phyloP scores from a whole-genome alignment of 30 jellyfish, hydroid and myxozoan species.

The Hydra vulgaris region DNA sequence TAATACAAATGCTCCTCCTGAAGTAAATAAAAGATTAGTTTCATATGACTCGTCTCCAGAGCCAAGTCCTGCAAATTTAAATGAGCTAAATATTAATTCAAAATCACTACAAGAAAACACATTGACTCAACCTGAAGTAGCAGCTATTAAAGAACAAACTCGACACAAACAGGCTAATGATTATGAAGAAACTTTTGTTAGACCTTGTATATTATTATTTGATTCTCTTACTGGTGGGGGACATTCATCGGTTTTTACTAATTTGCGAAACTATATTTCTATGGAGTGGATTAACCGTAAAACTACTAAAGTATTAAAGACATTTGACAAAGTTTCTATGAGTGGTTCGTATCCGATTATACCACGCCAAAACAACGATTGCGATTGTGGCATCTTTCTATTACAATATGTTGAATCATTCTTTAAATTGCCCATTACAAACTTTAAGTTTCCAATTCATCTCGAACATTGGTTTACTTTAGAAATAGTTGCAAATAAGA shows the following conservation, averaged over 20 bases:
- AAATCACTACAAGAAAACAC: not conserved
- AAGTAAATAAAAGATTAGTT: not conserved
- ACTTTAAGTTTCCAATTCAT: conserved; percentile 48
- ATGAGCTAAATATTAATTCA: not conserved
- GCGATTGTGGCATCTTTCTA: conserved; percentile 87
- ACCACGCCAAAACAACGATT: conserved; percentile 85
- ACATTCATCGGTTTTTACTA: conserved; percentile 61
- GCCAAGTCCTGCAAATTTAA: not conserved
- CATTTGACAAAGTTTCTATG: conserved; percentile 54
- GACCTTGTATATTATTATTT: conserved; percentile 77
- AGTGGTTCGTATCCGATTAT: conserved; percentile 73
- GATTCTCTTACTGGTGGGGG: conserved; percentile 83
- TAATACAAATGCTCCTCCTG: not conserved
- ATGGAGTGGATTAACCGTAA: conserved; percentile 64
- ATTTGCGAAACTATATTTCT: conserved; percentile 60
- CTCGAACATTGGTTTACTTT: conserved; percentile 60
- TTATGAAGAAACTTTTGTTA: not conserved
- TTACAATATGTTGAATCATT: conserved; percentile 87
- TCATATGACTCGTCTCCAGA: not conserved
- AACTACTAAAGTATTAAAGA: conserved; percentile 28
- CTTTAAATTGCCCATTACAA: conserved; percentile 41
- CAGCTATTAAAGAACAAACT: conserved; percentile 7
- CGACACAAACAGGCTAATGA: conserved; percentile 10
- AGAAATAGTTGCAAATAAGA: conserved; percentile 40
- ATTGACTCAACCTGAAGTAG: not conserved